phyloP scores from a whole-genome alignment of 30 jellyfish, hydroid and myxozoan genomes.

The Haliclystus octoradiatus region DNA sequence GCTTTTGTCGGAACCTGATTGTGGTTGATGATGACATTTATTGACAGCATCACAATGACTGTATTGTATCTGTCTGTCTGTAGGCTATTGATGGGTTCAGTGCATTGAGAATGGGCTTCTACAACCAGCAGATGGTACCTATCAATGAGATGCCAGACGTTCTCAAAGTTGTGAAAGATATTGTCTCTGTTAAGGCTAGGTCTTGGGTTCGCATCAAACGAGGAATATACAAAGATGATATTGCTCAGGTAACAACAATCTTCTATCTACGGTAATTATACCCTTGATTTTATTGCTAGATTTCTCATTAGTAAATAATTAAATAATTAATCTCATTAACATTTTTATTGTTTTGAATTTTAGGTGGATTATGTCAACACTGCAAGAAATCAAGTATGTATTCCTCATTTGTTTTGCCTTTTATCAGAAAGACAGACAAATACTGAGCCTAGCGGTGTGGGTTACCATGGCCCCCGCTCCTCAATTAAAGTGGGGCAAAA shows the following conservation, averaged over 20 bases:
- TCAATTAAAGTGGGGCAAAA: no score
- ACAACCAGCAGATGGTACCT: constrained; percentile 98
- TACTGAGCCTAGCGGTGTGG: no score
- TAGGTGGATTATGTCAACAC: constrained; percentile 97
- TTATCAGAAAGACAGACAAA: no score
- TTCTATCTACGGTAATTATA: constrained; percentile 3
- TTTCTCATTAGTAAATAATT: no score
- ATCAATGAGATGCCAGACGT: constrained; percentile 97
- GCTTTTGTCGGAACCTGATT: no score
- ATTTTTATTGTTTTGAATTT: background rate
- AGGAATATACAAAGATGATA: constrained; percentile 91
- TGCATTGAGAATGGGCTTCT: constrained; percentile 80
- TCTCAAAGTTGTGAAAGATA: constrained; percentile 82
- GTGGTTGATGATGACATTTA: no score
- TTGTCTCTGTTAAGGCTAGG: constrained; percentile 74
- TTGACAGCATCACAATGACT: no score
- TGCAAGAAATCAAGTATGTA: constrained; percentile 81
- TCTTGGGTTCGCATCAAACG: constrained; percentile 97
- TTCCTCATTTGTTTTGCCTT: no score
- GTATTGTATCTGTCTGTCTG: no score
- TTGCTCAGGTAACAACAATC: constrained; percentile 77
- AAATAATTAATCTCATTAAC: background rate
- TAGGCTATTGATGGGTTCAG: constrained; percentile 98
- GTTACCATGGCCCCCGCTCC: no score
- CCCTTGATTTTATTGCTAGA: background rate